These are phyloP conservation scores for Xylophagus ater DNA, from an alignment of 2,888 invertebrate species.

Conservation along the genomic window DNA sequence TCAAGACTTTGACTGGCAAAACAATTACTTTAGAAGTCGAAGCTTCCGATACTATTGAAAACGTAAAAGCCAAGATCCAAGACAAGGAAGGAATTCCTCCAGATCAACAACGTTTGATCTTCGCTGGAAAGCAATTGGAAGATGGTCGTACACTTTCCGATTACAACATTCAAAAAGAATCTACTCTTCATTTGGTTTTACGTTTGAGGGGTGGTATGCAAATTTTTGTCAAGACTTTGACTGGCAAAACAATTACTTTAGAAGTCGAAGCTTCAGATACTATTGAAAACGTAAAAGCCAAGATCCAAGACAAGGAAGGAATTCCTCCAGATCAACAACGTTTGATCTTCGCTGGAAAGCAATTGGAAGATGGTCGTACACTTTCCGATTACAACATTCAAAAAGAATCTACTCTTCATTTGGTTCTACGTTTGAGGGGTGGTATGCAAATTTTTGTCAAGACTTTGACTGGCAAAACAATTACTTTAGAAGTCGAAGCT, in stretches of 20 bases:
- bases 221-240: conserved; percentile 1
- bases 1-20: not conserved
- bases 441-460: conserved; percentile 3
- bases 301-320: conserved; percentile 1
- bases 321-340: conserved; percentile 4
- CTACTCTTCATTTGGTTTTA: not conserved
- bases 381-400: not conserved
- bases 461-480: not conserved
- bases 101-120: conserved; percentile 3
- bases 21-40: conserved; percentile 2
- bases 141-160: not conserved
- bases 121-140: conserved; percentile 1
- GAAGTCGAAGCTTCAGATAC: conserved; percentile 1
- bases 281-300: conserved; percentile 1
- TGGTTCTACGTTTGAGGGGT: not conserved
- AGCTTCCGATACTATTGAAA: conserved; percentile 1
- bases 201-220: conserved; percentile 1
- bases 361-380: conserved; percentile 1
- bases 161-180: conserved; percentile 2
- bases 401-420: not conserved
- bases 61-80: conserved; percentile 1
- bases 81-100: conserved; percentile 1
- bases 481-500: conserved; percentile 1
- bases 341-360: conserved; percentile 1
- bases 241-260: conserved; percentile 1